phyloP scores from a whole-genome alignment of 2,797 vertebrate genomes.

The Dryobates pubescens region DNA sequence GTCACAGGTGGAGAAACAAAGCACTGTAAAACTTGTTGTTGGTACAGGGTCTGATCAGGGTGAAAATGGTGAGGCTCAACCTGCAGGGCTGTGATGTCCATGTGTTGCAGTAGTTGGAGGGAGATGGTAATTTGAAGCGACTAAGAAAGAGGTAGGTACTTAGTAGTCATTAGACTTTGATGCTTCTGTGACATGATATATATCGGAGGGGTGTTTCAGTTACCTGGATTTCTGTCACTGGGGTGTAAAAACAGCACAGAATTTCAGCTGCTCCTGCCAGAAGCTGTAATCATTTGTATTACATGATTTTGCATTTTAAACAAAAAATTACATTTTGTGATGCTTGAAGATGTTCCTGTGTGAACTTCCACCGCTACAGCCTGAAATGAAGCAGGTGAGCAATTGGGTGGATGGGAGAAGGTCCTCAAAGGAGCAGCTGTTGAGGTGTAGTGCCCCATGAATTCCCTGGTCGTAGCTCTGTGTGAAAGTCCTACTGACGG shows the following conservation, averaged over 20 bases:
- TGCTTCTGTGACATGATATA: background rate
- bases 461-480: background rate
- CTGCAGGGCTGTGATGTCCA: background rate
- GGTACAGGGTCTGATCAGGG: background rate
- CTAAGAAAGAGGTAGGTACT: background rate
- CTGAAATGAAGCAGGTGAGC: background rate
- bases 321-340: background rate
- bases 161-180: background rate
- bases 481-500: background rate
- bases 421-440: background rate
- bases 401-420: background rate
- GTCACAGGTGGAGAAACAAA: conserved; percentile 45
- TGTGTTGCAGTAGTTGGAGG: background rate
- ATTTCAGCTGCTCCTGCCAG: background rate
- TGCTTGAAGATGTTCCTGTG: background rate
- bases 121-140: background rate
- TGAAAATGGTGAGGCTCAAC: background rate
- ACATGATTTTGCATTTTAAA: background rate
- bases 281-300: background rate
- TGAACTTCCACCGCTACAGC: background rate
- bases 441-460: accelerated
- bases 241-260: background rate
- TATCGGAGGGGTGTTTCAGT: background rate
- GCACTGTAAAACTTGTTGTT: background rate
- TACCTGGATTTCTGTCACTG: accelerated